These are phyloP conservation scores for Micoletzkya japonica DNA, from an alignment of 2,888 invertebrate species.

Conservation along the genomic window DNA sequence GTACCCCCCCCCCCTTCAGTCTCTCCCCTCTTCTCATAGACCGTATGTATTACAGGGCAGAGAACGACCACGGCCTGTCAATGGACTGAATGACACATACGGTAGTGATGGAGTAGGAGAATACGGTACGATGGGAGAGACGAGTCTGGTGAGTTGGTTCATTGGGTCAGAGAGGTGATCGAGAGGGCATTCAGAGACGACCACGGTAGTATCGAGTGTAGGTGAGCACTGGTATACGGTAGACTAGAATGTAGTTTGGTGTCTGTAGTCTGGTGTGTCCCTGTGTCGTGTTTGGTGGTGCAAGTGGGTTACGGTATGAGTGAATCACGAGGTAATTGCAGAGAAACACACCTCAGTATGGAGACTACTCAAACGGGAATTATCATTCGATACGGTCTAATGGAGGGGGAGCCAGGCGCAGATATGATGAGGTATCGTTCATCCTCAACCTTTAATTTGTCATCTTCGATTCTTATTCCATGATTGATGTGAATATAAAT, in stretches of 20 bases:
- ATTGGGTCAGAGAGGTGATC: neutral
- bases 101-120: conserved; percentile 11
- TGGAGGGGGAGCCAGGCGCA: neutral
- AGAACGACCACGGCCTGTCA: conserved; percentile 35
- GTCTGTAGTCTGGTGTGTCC: neutral
- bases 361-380: neutral
- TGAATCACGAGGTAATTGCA: neutral
- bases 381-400: neutral
- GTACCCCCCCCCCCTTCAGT: neutral
- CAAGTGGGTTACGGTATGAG: neutral
- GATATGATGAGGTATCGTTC: neutral
- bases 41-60: conserved; percentile 37
- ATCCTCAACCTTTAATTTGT: neutral
- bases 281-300: neutral
- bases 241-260: neutral
- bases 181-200: conserved; percentile 1
- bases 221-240: conserved; percentile 4
- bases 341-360: neutral
- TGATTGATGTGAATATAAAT: neutral
- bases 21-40: neutral
- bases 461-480: neutral
- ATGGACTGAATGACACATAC: conserved; percentile 8
- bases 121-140: conserved; percentile 20
- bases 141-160: conserved; percentile 11
- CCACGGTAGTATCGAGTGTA: neutral